These are phyloP conservation scores for Orussus abietinus DNA, from an alignment of 1,140 invertebrate genomes.

Conservation along the genomic window DNA sequence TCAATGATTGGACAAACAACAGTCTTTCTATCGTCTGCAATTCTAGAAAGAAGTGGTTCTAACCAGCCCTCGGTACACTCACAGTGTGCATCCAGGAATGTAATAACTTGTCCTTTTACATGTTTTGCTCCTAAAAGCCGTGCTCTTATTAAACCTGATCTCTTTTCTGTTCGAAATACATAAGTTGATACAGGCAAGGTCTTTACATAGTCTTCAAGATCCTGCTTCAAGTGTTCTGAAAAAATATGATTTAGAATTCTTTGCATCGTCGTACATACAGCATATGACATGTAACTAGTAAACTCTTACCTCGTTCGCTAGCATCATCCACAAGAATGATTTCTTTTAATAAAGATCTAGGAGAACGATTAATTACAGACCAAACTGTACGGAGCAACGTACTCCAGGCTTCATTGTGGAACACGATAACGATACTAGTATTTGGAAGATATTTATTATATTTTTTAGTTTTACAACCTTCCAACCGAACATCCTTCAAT, in stretches of 20 bases:
- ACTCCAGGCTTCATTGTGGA: constrained; percentile 98
- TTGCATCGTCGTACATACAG: no score
- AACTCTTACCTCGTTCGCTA: constrained; percentile 76
- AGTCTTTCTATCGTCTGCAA: constrained; percentile 86
- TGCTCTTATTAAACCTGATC: constrained; percentile 91
- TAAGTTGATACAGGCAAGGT: constrained; percentile 78
- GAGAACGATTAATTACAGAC: constrained; percentile 93
- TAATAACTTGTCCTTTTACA: constrained; percentile 90
- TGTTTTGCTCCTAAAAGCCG: constrained; percentile 86
- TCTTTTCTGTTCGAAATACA: constrained; percentile 81
- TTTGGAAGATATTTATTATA: constrained; percentile 76
- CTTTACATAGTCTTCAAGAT: constrained; percentile 87
- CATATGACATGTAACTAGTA: constrained; percentile 8
- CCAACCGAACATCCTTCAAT: constrained; percentile 88
- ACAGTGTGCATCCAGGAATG: constrained; percentile 95
- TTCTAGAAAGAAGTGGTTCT: constrained; percentile 84
- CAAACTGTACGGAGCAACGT: constrained; percentile 92
- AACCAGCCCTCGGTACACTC: constrained; percentile 94
- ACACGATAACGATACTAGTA: constrained; percentile 93
- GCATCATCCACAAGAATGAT: constrained; percentile 95
- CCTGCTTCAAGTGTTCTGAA: constrained; percentile 81
- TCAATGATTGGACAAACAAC: constrained; percentile 98
- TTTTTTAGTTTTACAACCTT: constrained; percentile 74
- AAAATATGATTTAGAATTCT: constrained; percentile 29
- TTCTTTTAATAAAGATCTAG: constrained; percentile 79